A percentile compares a stretch with the other conserved stretches of the same genome.
Evolutionary conservation across 2,113 vertebrate genomes (phyloP).

Genomic region (Solea senegalensis): DNA sequence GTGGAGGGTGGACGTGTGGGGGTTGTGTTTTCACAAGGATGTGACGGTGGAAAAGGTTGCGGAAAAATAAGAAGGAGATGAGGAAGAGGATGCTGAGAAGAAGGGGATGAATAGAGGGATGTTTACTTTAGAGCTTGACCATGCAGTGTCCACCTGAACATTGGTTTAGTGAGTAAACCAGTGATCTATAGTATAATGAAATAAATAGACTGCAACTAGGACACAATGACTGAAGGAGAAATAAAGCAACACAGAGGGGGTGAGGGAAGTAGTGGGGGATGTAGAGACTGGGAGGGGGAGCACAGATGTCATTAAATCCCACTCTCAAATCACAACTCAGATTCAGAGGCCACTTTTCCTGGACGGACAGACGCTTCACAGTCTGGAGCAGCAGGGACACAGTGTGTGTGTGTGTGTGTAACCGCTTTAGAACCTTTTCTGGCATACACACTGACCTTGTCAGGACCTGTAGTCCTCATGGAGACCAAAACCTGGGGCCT

Average conservation of each 20-base stretch:
- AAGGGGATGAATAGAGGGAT: conserved; percentile 53
- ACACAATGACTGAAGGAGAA: conserved; percentile 26
- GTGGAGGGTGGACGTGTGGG: conserved; percentile 32
- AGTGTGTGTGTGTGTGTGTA: too few relatives aligned
- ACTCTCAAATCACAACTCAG: conserved; percentile 65
- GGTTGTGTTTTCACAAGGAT: conserved; percentile 66
- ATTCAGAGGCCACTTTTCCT: conserved; percentile 76
- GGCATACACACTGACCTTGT: too few relatives aligned
- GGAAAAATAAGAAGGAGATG: conserved; percentile 28
- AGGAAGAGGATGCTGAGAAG: conserved; percentile 33
- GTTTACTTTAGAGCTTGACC: conserved; percentile 78
- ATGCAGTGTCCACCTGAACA: too few relatives aligned
- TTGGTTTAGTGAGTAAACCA: conserved; percentile 66
- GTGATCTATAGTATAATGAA: conserved; percentile 27
- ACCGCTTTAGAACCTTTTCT: too few relatives aligned
- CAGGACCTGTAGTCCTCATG: too few relatives aligned
- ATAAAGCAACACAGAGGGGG: conserved; percentile 3
- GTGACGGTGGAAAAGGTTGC: conserved; percentile 32
- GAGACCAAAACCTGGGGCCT: too few relatives aligned
- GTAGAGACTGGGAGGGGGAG: not conserved
- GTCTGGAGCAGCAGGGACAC: conserved; percentile 60
- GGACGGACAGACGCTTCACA: conserved; percentile 66
- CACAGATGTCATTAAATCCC: conserved; percentile 66
- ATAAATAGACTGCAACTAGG: conserved; percentile 38
- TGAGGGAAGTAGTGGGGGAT: not conserved